Percentiles rank a stretch among this genome's conserved stretches.
phyloP scores from a whole-genome alignment of 2,113 vertebrate species.

The Mungos mungo region DNA sequence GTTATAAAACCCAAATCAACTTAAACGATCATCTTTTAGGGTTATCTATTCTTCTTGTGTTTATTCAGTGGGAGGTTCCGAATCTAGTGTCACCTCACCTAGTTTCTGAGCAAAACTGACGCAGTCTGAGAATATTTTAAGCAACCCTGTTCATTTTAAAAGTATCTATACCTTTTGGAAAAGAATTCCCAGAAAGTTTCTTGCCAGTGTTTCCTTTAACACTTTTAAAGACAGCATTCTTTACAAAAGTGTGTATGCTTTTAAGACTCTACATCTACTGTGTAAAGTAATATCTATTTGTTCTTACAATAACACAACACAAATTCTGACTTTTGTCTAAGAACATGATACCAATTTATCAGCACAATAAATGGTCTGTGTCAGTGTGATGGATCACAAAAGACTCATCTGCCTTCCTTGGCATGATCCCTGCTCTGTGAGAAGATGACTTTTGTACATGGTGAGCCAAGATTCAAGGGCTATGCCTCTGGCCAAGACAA shows the following conservation, averaged over 20 bases:
- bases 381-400: neutral
- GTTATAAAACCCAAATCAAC: neutral
- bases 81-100: neutral
- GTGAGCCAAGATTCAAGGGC: neutral
- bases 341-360: slow-evolving; percentile 8
- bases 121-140: neutral
- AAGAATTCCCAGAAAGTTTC: neutral
- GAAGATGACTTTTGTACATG: neutral
- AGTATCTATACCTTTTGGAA: neutral
- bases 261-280: neutral
- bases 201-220: neutral
- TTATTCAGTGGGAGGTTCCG: accelerated
- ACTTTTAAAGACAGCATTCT: neutral
- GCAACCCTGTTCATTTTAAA: neutral
- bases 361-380: neutral
- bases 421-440: neutral
- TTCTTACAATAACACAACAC: slow-evolving; percentile 16
- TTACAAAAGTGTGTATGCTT: neutral
- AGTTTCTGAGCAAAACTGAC: neutral
- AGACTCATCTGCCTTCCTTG: neutral
- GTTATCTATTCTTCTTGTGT: neutral
- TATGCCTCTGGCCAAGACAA: neutral
- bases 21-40: neutral
- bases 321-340: slow-evolving; percentile 38
- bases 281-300: neutral